Evolutionary conservation across 2,888 invertebrate genomes (phyloP).

Genomic region (Disparrhopalites patrizii): DNA sequence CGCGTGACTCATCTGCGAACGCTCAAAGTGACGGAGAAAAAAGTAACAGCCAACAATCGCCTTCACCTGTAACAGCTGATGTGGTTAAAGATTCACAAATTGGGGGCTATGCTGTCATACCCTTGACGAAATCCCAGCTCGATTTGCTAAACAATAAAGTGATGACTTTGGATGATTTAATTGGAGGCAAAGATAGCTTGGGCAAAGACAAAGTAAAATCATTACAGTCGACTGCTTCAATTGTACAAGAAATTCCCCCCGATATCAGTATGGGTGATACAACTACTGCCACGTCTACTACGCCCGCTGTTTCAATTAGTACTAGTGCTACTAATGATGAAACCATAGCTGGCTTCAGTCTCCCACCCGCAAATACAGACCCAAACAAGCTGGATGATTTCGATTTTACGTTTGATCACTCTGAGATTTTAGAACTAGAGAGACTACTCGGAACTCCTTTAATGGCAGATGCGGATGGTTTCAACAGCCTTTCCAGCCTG

Average conservation of each 20-base stretch:
- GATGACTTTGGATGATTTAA: constrained; percentile 42
- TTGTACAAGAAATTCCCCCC: background rate
- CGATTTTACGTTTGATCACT: constrained; percentile 34
- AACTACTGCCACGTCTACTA: background rate
- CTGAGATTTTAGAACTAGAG: constrained; percentile 44
- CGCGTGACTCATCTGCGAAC: background rate
- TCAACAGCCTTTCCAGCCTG: background rate
- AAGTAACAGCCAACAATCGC: background rate
- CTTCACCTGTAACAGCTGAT: background rate
- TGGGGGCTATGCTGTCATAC: constrained; percentile 44
- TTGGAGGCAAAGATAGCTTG: constrained; percentile 12
- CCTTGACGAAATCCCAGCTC: constrained; percentile 41
- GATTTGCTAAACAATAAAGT: constrained; percentile 43
- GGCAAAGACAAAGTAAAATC: background rate
- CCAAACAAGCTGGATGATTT: constrained; percentile 9
- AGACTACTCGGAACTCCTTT: constrained; percentile 40
- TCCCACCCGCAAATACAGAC: background rate
- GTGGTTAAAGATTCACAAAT: constrained; percentile 16
- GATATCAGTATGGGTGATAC: background rate
- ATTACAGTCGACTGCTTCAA: background rate
- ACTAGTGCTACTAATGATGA: no score
- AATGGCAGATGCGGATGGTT: constrained; percentile 12
- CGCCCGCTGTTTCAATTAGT: background rate
- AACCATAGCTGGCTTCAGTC: no score
- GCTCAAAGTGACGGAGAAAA: background rate